Conservation (phyloP, 1,140 invertebrate genomes). For the Papilio glaucus region DNA sequence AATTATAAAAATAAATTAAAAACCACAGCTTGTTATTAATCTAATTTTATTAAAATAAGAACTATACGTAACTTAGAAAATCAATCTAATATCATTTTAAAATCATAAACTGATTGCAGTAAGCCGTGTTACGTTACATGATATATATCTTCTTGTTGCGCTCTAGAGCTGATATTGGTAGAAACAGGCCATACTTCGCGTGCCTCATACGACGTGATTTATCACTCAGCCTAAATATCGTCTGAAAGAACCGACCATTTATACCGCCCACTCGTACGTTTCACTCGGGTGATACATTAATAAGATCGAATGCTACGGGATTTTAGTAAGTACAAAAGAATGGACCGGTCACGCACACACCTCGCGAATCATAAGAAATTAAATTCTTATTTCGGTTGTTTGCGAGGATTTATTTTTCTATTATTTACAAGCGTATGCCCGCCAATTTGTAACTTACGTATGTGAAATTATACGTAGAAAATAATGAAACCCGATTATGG, state of each 20-base stretch:
- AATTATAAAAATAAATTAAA: too few species aligned
- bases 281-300: constrained; percentile 32
- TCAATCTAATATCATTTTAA: background rate
- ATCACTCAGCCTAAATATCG: constrained; percentile 24
- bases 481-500: too few species aligned
- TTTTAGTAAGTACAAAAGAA: constrained; percentile 21
- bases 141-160: background rate
- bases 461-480: background rate
- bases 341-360: constrained; percentile 20
- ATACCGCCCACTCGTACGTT: constrained; percentile 27
- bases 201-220: constrained; percentile 13
- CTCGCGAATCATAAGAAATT: background rate
- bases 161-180: background rate
- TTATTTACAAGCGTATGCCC: background rate
- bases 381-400: background rate
- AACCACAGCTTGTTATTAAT: too few species aligned
- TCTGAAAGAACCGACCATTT: constrained; percentile 9
- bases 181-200: background rate
- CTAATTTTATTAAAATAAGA: too few species aligned
- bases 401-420: background rate
- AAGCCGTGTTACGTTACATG: background rate
- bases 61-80: too few species aligned
- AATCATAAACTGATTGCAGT: background rate
- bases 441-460: background rate
- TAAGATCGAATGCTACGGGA: constrained; percentile 18